These are phyloP conservation scores for Tineola bisselliella DNA, from an alignment of 2,888 invertebrate genomes.

Conservation along the genomic window DNA sequence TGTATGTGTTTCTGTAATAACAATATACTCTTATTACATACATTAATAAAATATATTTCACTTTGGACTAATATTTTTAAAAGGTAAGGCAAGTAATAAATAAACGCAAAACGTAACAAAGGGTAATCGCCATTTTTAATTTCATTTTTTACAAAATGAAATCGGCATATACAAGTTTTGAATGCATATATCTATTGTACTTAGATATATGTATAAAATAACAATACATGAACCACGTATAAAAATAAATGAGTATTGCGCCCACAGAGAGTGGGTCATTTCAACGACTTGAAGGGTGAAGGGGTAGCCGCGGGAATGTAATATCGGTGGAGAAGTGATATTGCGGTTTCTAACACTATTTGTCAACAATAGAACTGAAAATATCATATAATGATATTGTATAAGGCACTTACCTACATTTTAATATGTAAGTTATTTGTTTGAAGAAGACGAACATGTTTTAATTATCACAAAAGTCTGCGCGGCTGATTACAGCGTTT, in stretches of 20 bases:
- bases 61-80: neutral
- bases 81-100: too few relatives aligned
- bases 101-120: too few relatives aligned
- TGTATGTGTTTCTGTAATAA: constrained; percentile 38
- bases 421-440: too few relatives aligned
- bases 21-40: constrained; percentile 18
- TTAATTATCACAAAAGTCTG: too few relatives aligned
- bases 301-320: constrained; percentile 43
- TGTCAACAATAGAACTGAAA: neutral
- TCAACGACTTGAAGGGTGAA: constrained; percentile 30
- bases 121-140: too few relatives aligned
- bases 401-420: too few relatives aligned
- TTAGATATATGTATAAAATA: too few relatives aligned
- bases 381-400: neutral
- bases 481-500: too few relatives aligned
- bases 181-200: too few relatives aligned
- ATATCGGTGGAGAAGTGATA: constrained; percentile 59
- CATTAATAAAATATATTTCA: neutral
- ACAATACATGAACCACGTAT: neutral
- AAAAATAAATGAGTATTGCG: neutral
- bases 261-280: neutral
- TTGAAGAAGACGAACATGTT: too few relatives aligned
- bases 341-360: constrained; percentile 35
- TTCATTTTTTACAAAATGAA: too few relatives aligned
- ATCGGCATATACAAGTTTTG: too few relatives aligned